Conservation (phyloP, 2,797 vertebrate species). For the Enteromius treurensis region DNA sequence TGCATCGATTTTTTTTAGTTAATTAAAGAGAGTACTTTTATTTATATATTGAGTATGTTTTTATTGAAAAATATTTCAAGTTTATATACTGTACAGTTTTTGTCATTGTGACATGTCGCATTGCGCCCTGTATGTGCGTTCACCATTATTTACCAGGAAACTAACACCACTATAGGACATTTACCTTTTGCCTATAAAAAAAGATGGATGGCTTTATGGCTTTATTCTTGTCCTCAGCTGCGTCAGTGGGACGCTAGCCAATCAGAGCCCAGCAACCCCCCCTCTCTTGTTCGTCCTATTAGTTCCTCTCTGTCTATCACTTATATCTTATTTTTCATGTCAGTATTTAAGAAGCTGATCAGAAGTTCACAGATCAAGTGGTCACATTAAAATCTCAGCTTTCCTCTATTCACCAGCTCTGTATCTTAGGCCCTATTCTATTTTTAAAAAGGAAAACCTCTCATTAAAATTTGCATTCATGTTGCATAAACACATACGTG, state of each 20-base stretch:
- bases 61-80: conserved; percentile 37
- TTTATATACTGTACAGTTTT: conserved; percentile 29
- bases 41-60: background rate
- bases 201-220: conserved; percentile 74
- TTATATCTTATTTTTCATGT: background rate
- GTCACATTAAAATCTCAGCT: background rate
- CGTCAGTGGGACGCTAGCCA: conserved; percentile 64
- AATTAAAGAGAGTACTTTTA: no score
- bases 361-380: conserved; percentile 57
- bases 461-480: background rate
- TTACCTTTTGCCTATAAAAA: conserved; percentile 69
- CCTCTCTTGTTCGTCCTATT: background rate
- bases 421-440: background rate
- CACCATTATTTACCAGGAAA: conserved; percentile 24
- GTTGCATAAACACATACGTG: background rate
- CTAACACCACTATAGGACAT: conserved; percentile 49
- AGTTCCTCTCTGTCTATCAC: background rate
- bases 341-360: conserved; percentile 60
- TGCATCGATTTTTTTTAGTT: background rate
- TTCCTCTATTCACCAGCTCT: background rate
- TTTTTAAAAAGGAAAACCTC: background rate
- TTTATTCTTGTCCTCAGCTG: conserved; percentile 68
- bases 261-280: conserved; percentile 67
- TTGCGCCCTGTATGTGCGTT: conserved; percentile 24
- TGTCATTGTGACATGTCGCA: background rate